Percentiles rank a stretch among this genome's conserved stretches.
Evolutionary conservation across 2,888 invertebrate species (phyloP).

Genomic region (Stenotaenia linearis): DNA sequence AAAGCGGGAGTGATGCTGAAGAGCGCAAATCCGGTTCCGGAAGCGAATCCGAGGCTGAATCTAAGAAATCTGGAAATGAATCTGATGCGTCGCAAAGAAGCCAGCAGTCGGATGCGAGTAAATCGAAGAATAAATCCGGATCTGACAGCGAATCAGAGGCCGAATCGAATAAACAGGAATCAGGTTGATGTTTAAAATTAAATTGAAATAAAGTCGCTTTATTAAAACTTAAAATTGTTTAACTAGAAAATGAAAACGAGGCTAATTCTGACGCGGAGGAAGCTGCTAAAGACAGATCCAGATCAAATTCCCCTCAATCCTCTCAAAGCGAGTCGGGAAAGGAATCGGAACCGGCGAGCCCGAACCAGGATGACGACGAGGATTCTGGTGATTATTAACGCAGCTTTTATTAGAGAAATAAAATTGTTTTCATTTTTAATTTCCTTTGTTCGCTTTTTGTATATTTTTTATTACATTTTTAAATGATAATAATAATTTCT

Average conservation of each 20-base stretch:
- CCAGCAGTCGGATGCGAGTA: background rate
- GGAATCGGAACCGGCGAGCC: background rate
- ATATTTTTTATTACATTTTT: background rate
- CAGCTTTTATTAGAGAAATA: no score
- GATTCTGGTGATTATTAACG: background rate
- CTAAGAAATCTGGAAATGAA: slow-evolving; percentile 6
- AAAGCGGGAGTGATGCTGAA: background rate
- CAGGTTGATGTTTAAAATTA: slow-evolving; percentile 47
- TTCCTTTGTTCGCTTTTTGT: no score
- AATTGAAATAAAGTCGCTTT: slow-evolving; percentile 52
- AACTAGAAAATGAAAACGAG: background rate
- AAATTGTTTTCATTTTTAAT: no score
- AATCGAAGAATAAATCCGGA: background rate
- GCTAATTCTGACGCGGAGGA: background rate
- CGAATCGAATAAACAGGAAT: slow-evolving; percentile 40
- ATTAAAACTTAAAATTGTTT: slow-evolving; percentile 44
- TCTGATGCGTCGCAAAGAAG: background rate
- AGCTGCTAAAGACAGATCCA: slow-evolving; percentile 38
- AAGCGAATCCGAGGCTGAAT: slow-evolving; percentile 27
- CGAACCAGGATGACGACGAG: background rate
- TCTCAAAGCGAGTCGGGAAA: background rate
- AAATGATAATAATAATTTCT: background rate
- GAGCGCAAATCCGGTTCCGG: slow-evolving; percentile 31
- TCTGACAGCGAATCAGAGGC: slow-evolving; percentile 8
- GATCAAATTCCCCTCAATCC: slow-evolving; percentile 40